phyloP scores from a whole-genome alignment of 2,888 invertebrate species.

The Oxyteleia sp. region DNA sequence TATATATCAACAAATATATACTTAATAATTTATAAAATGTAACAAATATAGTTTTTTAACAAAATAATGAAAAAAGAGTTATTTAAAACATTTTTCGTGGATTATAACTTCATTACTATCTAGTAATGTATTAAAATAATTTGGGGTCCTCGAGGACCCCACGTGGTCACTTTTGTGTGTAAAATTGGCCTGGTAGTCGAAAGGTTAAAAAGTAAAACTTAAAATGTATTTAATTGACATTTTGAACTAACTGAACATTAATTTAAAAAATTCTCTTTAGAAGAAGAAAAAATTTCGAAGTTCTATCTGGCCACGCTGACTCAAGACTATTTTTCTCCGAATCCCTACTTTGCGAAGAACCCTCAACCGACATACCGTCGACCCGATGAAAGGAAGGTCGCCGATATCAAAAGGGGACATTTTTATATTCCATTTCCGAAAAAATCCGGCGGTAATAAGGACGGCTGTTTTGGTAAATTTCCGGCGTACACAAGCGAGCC shows the following conservation, averaged over 20 bases:
- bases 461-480: constrained; percentile 86
- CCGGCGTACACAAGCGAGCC: constrained; percentile 81
- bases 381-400: constrained; percentile 59
- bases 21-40: too few relatives aligned
- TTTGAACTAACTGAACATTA: neutral
- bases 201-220: too few relatives aligned
- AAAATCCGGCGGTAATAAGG: constrained; percentile 85
- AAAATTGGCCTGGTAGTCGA: too few relatives aligned
- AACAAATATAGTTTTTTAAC: too few relatives aligned
- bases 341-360: constrained; percentile 80
- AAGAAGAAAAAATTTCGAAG: constrained; percentile 40
- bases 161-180: too few relatives aligned
- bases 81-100: too few relatives aligned
- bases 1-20: too few relatives aligned
- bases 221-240: too few relatives aligned
- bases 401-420: constrained; percentile 52
- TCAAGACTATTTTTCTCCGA: constrained; percentile 83
- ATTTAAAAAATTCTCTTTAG: constrained; percentile 10
- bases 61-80: too few relatives aligned
- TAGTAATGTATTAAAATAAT: too few relatives aligned
- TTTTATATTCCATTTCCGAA: constrained; percentile 82
- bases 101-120: too few relatives aligned
- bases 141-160: too few relatives aligned
- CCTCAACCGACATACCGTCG: constrained; percentile 79
- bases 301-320: constrained; percentile 69